Conservation (phyloP, 2,113 vertebrate genomes). For the Spermophilus dauricus region DNA sequence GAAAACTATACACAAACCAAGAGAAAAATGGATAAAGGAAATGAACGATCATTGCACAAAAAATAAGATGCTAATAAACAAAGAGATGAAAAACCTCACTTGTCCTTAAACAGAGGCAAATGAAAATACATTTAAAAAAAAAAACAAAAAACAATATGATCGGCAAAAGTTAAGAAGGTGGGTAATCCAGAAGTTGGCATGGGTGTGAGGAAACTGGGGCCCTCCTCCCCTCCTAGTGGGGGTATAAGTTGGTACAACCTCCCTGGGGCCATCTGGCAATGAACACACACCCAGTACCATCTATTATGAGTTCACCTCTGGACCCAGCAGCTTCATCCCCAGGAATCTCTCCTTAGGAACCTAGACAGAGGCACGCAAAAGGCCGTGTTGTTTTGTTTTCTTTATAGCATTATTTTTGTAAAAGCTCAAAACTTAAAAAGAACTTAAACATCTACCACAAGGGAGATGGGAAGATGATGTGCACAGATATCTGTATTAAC, state of each 20-base stretch:
- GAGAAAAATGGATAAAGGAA: constrained; percentile 33
- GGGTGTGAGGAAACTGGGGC: not conserved
- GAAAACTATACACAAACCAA: not conserved
- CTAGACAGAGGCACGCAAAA: not conserved
- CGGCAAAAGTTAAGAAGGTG: not conserved
- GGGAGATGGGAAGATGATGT: not conserved
- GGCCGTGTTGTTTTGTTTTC: not conserved
- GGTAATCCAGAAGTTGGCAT: not conserved
- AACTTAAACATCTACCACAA: not conserved
- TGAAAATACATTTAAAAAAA: not conserved
- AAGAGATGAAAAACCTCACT: not conserved
- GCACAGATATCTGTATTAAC: rapidly evolving
- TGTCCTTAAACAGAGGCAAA: not conserved
- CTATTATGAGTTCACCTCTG: not conserved
- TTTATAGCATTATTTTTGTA: not conserved
- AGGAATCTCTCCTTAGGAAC: not conserved
- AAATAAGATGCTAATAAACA: not conserved
- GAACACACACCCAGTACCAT: not conserved
- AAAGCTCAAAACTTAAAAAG: constrained; percentile 9
- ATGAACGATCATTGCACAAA: not conserved
- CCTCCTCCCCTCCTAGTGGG: not conserved
- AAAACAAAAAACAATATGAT: not conserved
- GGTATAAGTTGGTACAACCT: not conserved
- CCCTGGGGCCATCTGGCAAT: not conserved
- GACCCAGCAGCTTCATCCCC: not conserved